phyloP scores from a whole-genome alignment of 2,113 vertebrate species.

The Cyanoramphus novaezelandiae region DNA sequence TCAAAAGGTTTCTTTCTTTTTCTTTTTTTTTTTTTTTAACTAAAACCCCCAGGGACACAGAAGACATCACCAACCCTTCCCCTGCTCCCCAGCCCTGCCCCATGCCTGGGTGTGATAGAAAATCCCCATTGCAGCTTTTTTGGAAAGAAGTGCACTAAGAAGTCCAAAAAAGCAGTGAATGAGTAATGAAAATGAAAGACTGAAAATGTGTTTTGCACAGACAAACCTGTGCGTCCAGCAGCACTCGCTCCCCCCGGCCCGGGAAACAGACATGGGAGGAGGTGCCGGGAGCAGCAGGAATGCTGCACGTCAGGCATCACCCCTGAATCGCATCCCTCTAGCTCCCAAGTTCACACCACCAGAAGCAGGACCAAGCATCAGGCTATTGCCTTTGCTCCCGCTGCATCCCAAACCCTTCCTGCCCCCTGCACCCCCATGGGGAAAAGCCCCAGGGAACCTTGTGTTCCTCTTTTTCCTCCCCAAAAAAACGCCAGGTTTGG shows the following conservation, averaged over 20 bases:
- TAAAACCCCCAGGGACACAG: background rate
- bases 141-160: background rate
- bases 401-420: background rate
- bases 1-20: rapidly evolving
- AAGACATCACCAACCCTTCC: background rate
- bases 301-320: no score
- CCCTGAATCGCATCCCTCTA: rapidly evolving
- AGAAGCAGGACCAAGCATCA: background rate
- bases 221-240: rapidly evolving
- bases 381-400: background rate
- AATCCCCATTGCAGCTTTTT: background rate
- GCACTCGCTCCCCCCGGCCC: rapidly evolving
- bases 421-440: no score
- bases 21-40: no score
- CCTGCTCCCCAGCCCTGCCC: no score
- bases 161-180: background rate
- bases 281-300: rapidly evolving
- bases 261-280: background rate
- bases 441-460: background rate
- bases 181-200: background rate
- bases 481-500: slow-evolving; percentile 74
- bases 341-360: background rate
- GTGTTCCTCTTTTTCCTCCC: slow-evolving; percentile 44
- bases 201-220: rapidly evolving
- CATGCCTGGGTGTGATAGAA: background rate